A percentile compares a stretch with the other conserved stretches of the same genome.
Conservation (phyloP, 2,888 invertebrate species). For the Dioctria rufipes region DNA sequence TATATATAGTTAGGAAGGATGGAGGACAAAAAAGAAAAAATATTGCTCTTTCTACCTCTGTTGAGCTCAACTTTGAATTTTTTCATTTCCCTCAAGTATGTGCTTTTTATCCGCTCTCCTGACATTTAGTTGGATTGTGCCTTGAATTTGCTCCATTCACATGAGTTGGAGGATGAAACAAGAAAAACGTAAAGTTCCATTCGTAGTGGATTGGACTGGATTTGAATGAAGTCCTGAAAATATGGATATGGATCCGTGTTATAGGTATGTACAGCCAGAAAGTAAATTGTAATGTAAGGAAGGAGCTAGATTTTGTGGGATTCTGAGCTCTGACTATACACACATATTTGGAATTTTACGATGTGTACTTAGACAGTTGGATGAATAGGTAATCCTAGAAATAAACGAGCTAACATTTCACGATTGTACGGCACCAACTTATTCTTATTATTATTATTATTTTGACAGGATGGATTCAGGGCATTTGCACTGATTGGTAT, state of each 20-base stretch:
- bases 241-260: not conserved
- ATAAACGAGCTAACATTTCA: not conserved
- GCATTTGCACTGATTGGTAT: no score
- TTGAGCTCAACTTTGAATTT: not conserved
- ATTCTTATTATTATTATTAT: no score
- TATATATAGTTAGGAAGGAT: no score
- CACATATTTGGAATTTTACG: not conserved
- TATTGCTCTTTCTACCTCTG: not conserved
- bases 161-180: not conserved
- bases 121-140: not conserved
- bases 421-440: no score
- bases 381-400: not conserved
- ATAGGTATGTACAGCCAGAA: no score
- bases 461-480: no score
- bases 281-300: no score
- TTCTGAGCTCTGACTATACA: not conserved
- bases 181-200: not conserved
- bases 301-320: not conserved
- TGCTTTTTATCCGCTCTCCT: not conserved
- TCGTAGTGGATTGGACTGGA: not conserved
- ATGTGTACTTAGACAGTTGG: not conserved
- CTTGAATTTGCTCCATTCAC: not conserved
- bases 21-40: no score
- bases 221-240: not conserved
- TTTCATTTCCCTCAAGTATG: no score